Conservation (phyloP, 2,113 vertebrate genomes). For the Pygoscelis adeliae region DNA sequence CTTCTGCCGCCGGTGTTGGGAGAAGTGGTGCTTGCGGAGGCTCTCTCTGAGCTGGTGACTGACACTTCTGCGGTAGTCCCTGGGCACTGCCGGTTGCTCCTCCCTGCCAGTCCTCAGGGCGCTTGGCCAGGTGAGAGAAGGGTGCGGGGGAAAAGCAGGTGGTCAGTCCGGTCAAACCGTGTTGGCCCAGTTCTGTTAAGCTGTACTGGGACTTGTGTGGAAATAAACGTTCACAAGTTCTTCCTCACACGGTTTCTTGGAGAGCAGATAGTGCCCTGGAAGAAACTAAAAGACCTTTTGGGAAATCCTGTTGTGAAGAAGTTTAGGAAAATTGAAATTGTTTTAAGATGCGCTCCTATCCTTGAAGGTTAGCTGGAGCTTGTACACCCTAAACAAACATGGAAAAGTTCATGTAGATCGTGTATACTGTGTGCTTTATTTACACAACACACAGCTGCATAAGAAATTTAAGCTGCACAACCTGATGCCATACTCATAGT, state of each 20-base stretch:
- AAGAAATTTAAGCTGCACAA: neutral
- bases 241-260: neutral
- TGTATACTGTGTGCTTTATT: neutral
- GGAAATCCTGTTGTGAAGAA: neutral
- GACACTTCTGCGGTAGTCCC: fast-evolving
- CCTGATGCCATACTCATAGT: fast-evolving
- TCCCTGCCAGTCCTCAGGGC: neutral
- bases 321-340: neutral
- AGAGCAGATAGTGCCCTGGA: neutral
- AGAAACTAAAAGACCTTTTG: neutral
- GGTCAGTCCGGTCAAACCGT: neutral
- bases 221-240: neutral
- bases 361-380: neutral
- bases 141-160: neutral
- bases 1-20: fast-evolving
- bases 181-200: neutral
- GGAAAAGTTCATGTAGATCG: fast-evolving
- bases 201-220: neutral
- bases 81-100: neutral
- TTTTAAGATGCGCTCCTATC: fast-evolving
- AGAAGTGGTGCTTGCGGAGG: fast-evolving
- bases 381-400: neutral
- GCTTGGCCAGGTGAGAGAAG: neutral
- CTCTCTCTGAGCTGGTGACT: neutral
- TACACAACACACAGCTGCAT: neutral